phyloP scores from a whole-genome alignment of 1,140 invertebrate species.

The Anoplolepis gracilipes region DNA sequence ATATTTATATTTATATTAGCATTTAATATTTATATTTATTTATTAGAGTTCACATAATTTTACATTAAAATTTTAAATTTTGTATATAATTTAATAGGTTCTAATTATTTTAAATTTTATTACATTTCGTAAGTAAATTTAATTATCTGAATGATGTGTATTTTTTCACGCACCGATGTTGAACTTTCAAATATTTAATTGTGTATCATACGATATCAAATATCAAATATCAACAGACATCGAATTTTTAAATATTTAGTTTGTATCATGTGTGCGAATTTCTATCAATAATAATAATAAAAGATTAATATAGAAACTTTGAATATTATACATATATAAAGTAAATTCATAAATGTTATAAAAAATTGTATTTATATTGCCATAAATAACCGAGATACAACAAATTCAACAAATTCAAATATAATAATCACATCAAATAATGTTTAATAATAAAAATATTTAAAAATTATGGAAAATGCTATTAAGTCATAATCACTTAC shows the following conservation, averaged over 20 bases:
- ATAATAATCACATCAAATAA: too few species aligned
- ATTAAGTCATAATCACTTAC: not conserved
- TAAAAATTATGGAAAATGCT: not conserved
- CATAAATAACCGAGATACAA: not conserved
- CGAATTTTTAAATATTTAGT: slow-evolving; percentile 29
- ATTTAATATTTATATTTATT: not conserved
- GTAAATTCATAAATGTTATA: not conserved
- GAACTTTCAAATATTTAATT: slow-evolving; percentile 28
- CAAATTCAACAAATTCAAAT: too few species aligned
- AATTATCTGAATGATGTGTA: not conserved
- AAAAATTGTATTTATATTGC: not conserved
- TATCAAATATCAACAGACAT: not conserved
- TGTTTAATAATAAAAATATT: not conserved
- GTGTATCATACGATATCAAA: too few species aligned
- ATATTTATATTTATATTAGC: too few species aligned
- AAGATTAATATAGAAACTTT: slow-evolving; percentile 16
- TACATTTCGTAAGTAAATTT: not conserved
- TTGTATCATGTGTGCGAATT: not conserved
- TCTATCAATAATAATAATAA: not conserved
- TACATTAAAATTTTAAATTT: slow-evolving; percentile 1
- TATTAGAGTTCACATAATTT: too few species aligned
- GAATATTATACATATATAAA: not conserved
- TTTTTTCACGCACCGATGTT: not conserved
- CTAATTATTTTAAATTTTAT: not conserved
- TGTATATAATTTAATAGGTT: too few species aligned